Evolutionary conservation across 2,888 invertebrate genomes (phyloP).

Genomic region (Gari tellinella): DNA sequence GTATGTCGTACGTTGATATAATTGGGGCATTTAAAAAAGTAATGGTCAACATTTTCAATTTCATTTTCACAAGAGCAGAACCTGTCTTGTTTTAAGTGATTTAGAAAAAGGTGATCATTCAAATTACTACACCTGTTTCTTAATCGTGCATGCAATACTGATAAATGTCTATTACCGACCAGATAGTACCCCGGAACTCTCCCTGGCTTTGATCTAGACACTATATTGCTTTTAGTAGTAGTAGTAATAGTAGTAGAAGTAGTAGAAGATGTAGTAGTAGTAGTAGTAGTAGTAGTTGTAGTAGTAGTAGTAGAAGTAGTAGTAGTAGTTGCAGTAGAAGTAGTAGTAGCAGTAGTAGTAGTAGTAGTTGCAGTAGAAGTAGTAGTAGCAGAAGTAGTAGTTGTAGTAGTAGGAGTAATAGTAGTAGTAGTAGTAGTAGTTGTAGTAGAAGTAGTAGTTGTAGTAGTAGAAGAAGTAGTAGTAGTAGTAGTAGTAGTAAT

Average conservation of each 20-base stretch:
- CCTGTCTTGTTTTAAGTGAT: too few species aligned
- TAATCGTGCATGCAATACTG: too few species aligned
- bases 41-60: too few species aligned
- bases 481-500: constrained; percentile 20
- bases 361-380: constrained; percentile 14
- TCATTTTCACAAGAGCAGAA: too few species aligned
- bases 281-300: constrained; percentile 10
- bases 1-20: too few species aligned
- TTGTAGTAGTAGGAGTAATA: constrained; percentile 8
- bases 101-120: too few species aligned
- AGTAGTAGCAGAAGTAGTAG: constrained; percentile 14
- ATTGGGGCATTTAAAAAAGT: too few species aligned
- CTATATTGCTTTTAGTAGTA: neutral
- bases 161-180: too few species aligned
- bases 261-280: constrained; percentile 14
- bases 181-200: too few species aligned
- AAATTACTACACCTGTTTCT: too few species aligned
- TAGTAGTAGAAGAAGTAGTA: constrained; percentile 12
- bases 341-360: constrained; percentile 7
- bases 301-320: constrained; percentile 21
- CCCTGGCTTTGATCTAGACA: too few species aligned
- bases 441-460: neutral
- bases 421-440: constrained; percentile 11
- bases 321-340: constrained; percentile 7
- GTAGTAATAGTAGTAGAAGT: constrained; percentile 11